phyloP scores from a whole-genome alignment of 2,888 invertebrate species.

The Drosophila austrosaltans region DNA sequence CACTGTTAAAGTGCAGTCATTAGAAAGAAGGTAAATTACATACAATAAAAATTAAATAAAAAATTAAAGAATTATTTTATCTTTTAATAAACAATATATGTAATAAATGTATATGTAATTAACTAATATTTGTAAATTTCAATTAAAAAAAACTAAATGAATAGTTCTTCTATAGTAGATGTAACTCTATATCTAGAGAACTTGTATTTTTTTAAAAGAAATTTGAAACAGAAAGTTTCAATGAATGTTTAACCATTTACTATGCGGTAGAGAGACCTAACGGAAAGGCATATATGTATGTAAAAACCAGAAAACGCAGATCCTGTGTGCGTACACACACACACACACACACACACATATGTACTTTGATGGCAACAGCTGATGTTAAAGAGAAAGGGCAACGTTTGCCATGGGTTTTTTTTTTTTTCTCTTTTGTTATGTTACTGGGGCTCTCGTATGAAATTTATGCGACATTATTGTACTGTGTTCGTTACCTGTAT shows the following conservation, averaged over 20 bases:
- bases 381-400: conserved; percentile 4
- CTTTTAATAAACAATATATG: too few species aligned
- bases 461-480: conserved; percentile 22
- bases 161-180: too few species aligned
- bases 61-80: too few species aligned
- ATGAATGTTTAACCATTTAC: background rate
- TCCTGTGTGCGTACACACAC: background rate
- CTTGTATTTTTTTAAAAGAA: background rate
- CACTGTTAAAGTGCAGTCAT: too few species aligned
- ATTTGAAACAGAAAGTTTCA: background rate
- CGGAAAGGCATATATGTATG: background rate
- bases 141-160: too few species aligned
- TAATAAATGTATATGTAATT: too few species aligned
- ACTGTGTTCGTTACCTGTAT: conserved; percentile 4
- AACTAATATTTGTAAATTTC: too few species aligned
- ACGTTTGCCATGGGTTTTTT: conserved; percentile 7
- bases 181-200: background rate
- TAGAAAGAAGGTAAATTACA: too few species aligned
- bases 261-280: background rate
- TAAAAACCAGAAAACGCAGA: too few species aligned
- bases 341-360: background rate
- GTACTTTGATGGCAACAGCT: conserved; percentile 12
- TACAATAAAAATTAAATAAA: too few species aligned
- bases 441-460: conserved; percentile 4
- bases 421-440: background rate